Evolutionary conservation across 2,113 vertebrate species (phyloP), one percentile per base, ranked within the genome.

Genomic region (Dromas ardeola): DNA sequence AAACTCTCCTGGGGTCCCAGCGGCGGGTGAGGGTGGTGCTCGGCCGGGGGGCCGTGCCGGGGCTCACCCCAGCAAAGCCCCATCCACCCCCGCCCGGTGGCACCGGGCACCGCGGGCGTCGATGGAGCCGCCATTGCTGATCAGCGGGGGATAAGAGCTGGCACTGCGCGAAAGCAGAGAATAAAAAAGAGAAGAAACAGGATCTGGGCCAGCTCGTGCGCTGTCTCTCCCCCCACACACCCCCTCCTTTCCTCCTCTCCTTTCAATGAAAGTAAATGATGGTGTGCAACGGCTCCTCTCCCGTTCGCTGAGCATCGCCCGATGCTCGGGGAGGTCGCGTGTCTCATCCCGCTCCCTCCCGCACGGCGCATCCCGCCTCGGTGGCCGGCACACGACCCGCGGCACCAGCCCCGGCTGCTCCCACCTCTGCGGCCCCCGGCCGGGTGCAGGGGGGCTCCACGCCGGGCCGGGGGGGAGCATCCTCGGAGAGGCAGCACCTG

Each of bases 351-450:
- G 2, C 26, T 80, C 42, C n/a, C 13, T 5, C 10, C 29, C 11
- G 11, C 26, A 14, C 1, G 0, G 20, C 18, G 0, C 43, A 4
- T 38, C 49, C 81, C 15, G 0, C 49, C 34, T 73, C 11, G 2
- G 43, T 5, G 7, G 16, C 78, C 11, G 3, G 6, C 62, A 1
- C 32, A 3, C 1, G 12, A 3, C 47, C 85, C 1, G 38, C 0
- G 2, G 1, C 80, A 10, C 43, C 59, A 4, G 22, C 6, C 11
- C 42, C 6, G 3, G 12, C 58, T 30, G 65, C 43, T 26, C 67
- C 47, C 73, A 16, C 34, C 16, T 18, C 18, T 10, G 55, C 1
- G 2, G 32, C 13, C 55, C 45, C 29, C 9, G 0, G 16, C 27
- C 0, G 6, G 17, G 8, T 2, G 42, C 36, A 8, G n/a, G 78